phyloP scores from a whole-genome alignment of 2,888 invertebrate genomes.

The Clivina fossor region DNA sequence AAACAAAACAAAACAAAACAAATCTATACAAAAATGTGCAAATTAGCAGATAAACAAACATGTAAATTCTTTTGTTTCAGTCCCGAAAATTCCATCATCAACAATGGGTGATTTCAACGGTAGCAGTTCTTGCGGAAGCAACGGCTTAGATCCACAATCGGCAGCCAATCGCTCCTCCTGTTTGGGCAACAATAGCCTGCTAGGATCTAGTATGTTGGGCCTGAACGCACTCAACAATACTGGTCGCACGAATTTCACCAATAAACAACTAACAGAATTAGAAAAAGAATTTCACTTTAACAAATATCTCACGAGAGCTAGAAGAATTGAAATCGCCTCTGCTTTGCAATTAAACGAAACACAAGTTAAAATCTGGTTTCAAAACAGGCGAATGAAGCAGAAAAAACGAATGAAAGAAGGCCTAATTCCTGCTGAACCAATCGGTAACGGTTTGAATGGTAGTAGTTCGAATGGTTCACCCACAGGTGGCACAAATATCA shows the following conservation, averaged over 20 bases:
- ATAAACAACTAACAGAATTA: slow-evolving; percentile 97
- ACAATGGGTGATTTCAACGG: slow-evolving; percentile 47
- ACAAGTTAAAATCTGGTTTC: slow-evolving; percentile 97
- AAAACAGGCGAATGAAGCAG: slow-evolving; percentile 97
- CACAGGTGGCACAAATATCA: slow-evolving; percentile 48
- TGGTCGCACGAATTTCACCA: slow-evolving; percentile 97
- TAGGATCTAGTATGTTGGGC: slow-evolving; percentile 51
- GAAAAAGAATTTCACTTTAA: slow-evolving; percentile 99
- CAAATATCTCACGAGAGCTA: slow-evolving; percentile 95
- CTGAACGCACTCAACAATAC: slow-evolving; percentile 71
- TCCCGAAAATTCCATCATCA: slow-evolving; percentile 63
- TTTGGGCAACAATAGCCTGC: slow-evolving; percentile 53
- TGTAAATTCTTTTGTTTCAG: slow-evolving; percentile 55
- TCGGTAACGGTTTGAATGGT: slow-evolving; percentile 46
- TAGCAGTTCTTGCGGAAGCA: slow-evolving; percentile 54
- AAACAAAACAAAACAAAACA: no score
- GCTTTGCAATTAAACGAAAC: slow-evolving; percentile 96
- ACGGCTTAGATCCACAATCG: slow-evolving; percentile 57
- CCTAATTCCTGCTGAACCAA: slow-evolving; percentile 63
- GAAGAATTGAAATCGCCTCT: slow-evolving; percentile 97
- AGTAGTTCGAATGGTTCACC: slow-evolving; percentile 54
- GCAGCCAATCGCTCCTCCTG: slow-evolving; percentile 54
- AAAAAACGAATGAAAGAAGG: slow-evolving; percentile 97
- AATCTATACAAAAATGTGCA: background rate
- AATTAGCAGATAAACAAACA: background rate